These are phyloP conservation scores for Achroia grisella DNA, from an alignment of 1,140 invertebrate genomes.

Conservation along the genomic window DNA sequence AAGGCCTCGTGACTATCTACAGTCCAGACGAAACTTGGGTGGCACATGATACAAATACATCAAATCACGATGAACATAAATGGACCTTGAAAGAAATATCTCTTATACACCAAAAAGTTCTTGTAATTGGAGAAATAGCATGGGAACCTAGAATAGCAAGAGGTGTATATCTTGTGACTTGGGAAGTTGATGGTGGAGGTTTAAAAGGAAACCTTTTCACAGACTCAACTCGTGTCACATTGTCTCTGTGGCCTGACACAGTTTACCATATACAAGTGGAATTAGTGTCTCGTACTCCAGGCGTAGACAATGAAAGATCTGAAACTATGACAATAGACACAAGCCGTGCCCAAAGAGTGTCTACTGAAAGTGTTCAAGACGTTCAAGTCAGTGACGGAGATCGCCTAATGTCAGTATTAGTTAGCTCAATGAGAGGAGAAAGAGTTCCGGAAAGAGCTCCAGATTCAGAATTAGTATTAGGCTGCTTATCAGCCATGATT, in stretches of 20 bases:
- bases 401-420: constrained; percentile 74
- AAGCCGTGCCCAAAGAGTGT: constrained; percentile 75
- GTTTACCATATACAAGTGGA: constrained; percentile 86
- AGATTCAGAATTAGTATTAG: constrained; percentile 73
- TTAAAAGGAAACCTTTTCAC: constrained; percentile 89
- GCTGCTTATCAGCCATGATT: constrained; percentile 72
- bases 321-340: constrained; percentile 78
- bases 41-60: constrained; percentile 74
- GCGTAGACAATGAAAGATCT: constrained; percentile 75
- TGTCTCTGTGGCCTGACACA: constrained; percentile 86
- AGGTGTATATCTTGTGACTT: constrained; percentile 84
- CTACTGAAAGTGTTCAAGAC: constrained; percentile 76
- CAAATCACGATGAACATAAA: constrained; percentile 67
- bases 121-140: constrained; percentile 84
- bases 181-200: constrained; percentile 87
- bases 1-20: constrained; percentile 80
- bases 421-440: constrained; percentile 75
- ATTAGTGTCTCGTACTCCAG: constrained; percentile 74
- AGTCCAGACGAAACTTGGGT: constrained; percentile 78
- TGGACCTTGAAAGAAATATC: constrained; percentile 80
- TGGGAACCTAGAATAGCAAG: constrained; percentile 79
- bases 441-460: constrained; percentile 64
- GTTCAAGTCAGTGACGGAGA: constrained; percentile 74
- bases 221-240: constrained; percentile 83
- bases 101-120: constrained; percentile 80